A percentile compares a stretch with the other conserved stretches of the same genome.
phyloP scores from a whole-genome alignment of 2,113 vertebrate species.

The Taxidea taxus region DNA sequence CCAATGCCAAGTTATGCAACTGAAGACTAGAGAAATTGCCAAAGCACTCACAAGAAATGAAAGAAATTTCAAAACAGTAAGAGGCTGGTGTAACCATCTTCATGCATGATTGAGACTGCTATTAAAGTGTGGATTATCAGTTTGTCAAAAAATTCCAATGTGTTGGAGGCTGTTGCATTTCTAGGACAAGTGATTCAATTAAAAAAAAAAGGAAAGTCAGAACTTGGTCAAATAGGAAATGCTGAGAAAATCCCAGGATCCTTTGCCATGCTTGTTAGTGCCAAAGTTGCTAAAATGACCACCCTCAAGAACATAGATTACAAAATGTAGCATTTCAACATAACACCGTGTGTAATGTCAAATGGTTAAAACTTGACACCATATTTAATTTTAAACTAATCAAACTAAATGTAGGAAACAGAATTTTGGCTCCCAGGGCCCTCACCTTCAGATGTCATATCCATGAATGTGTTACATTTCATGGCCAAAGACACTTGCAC shows the following conservation, averaged over 20 bases:
- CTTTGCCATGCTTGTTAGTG: neutral
- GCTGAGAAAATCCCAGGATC: neutral
- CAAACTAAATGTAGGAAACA: neutral
- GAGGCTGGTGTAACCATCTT: neutral
- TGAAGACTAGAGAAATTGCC: neutral
- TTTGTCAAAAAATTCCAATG: neutral
- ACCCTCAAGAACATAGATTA: neutral
- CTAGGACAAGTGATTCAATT: neutral
- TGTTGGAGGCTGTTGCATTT: neutral
- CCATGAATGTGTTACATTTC: neutral
- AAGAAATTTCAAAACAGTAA: neutral
- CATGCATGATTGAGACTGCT: neutral
- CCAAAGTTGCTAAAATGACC: neutral
- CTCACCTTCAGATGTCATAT: neutral
- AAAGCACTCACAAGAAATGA: neutral
- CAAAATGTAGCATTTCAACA: neutral
- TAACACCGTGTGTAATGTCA: neutral
- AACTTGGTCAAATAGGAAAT: neutral
- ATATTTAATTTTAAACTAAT: neutral
- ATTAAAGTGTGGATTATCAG: neutral
- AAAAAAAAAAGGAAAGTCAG: neutral
- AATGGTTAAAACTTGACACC: neutral
- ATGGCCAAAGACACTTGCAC: neutral
- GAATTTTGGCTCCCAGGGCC: neutral
- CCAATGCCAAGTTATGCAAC: neutral